Base-by-base conservation (phyloP, 2,888 invertebrate genomes). In the Drosophila borborema region DNA sequence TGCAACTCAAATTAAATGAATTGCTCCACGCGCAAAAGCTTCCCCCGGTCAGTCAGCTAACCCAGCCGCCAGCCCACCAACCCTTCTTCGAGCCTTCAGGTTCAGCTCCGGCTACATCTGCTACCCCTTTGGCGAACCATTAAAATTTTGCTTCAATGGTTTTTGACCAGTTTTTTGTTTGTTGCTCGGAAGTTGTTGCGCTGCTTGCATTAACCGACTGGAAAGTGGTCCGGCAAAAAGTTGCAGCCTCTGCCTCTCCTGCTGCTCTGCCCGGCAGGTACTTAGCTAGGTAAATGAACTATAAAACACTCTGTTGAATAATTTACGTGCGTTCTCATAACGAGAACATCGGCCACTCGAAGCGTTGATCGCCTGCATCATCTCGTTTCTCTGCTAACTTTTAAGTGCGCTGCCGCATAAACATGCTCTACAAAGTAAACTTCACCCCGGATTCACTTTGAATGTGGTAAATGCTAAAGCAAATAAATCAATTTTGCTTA, bases 1-100 rank as follows among this genome's bases (percentile, higher is more conserved):
- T 81, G 81, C 84, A 84, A 79, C 89, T 75, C 86, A 86, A 87
- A 89, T 89, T 87, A 87, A 89, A 86, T 86, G 89, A 89, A 89
- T 86, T 87, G 89, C 89, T 82, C 76, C 64, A 65, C 77, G 61
- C 70, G 77, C 43, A 51, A 59, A 61, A 59, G 51, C 56, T 31
- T 43, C 38, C 38, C 14, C 14, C 58, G 16, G 62, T 62, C 65
- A 62, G 31, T 60, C 48, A 23, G 36, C 23, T 49, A 36, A 12
- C 20, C 40, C 16, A n/a, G 8, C 41, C 40, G 40, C 12, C 31
- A 40, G 3, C 38, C 43, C 31, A 18, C 3, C 18, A 14, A n/a
- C 14, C 45, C 40, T 64, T 12, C 40, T 60, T 12, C 61, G 43
- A 51, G 31, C 61, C 64, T 41, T 31, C 18, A 28, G 36, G 49